These are phyloP conservation scores for Myopa testacea DNA, from an alignment of 2,888 invertebrate species.

Conservation along the genomic window DNA sequence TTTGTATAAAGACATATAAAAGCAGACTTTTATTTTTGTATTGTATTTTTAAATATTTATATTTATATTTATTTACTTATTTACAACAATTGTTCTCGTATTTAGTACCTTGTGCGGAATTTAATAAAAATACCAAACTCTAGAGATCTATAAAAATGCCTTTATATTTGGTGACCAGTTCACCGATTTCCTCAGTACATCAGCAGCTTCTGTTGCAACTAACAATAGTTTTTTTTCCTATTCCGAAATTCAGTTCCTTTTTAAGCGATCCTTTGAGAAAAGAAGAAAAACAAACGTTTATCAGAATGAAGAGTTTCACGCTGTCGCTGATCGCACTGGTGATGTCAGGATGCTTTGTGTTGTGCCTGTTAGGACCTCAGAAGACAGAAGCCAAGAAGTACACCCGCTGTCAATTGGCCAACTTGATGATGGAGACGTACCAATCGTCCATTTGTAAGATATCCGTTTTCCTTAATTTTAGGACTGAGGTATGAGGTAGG, in stretches of 20 bases:
- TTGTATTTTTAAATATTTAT: no score
- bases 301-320: neutral
- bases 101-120: no score
- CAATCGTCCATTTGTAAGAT: slow-evolving; percentile 62
- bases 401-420: slow-evolving; percentile 60
- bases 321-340: neutral
- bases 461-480: neutral
- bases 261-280: neutral
- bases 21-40: no score
- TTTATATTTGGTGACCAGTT: no score
- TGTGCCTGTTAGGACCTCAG: neutral
- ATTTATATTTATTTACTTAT: no score
- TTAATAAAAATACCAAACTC: no score
- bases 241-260: neutral
- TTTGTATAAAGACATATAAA: no score
- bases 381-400: slow-evolving; percentile 49
- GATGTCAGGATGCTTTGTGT: neutral
- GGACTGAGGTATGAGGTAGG: neutral
- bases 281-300: neutral
- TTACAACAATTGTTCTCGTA: no score
- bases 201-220: neutral
- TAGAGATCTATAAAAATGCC: no score
- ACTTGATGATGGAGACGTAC: slow-evolving; percentile 57
- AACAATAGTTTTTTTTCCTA: neutral
- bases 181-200: neutral